A percentile compares a stretch with the other conserved stretches of the same genome.
phyloP scores from a whole-genome alignment of 2,888 invertebrate species.

The Acheta domesticus region DNA sequence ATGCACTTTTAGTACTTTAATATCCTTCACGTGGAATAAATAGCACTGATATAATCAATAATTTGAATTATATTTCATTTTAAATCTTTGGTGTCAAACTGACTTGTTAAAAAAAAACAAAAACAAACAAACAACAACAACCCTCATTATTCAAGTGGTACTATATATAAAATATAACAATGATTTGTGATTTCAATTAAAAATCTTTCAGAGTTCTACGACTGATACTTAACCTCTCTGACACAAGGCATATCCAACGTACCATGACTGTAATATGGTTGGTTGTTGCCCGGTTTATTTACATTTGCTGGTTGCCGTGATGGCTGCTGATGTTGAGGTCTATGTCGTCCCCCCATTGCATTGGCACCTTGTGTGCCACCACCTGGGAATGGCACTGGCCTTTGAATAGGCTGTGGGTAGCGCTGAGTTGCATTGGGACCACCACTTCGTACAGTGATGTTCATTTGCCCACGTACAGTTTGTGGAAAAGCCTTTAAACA shows the following conservation, averaged over 20 bases:
- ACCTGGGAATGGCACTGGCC: slow-evolving; percentile 49
- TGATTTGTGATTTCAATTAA: too few relatives aligned
- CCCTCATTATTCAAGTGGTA: too few relatives aligned
- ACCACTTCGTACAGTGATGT: slow-evolving; percentile 37
- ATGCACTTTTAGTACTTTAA: too few relatives aligned
- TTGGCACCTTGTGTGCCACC: slow-evolving; percentile 28
- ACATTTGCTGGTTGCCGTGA: slow-evolving; percentile 34
- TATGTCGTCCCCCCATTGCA: slow-evolving; percentile 29
- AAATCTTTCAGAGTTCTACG: too few relatives aligned
- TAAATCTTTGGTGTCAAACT: too few relatives aligned
- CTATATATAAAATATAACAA: too few relatives aligned
- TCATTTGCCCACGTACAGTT: slow-evolving; percentile 31
- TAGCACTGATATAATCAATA: too few relatives aligned
- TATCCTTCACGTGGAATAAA: too few relatives aligned
- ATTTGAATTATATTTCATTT: too few relatives aligned
- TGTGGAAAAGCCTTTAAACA: slow-evolving; percentile 32
- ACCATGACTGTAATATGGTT: slow-evolving; percentile 31
- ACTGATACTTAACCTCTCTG: not conserved
- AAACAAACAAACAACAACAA: too few relatives aligned
- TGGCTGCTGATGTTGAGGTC: slow-evolving; percentile 36
- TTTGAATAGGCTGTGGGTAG: slow-evolving; percentile 58
- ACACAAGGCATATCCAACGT: not conserved
- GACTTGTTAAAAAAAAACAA: too few relatives aligned
- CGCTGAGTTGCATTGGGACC: slow-evolving; percentile 46
- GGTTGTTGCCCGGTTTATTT: slow-evolving; percentile 29